phyloP scores from a whole-genome alignment of 2,113 vertebrate species.

The Engraulis encrasicolus region DNA sequence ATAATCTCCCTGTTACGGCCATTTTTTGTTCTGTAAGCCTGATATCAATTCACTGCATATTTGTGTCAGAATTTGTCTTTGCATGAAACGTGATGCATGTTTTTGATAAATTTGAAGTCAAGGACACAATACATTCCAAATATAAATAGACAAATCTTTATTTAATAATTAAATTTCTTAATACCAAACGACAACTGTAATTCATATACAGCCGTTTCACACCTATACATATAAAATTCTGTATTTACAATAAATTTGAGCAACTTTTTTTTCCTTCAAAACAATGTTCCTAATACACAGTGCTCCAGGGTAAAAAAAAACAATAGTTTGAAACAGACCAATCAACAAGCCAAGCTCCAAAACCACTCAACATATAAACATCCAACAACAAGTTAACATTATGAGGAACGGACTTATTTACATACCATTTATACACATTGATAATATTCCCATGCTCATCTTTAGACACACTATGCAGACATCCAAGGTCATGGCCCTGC shows the following conservation, averaged over 20 bases:
- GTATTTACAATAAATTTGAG: conserved; percentile 28
- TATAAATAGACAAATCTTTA: conserved; percentile 23
- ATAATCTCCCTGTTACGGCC: no score
- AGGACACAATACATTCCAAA: not conserved
- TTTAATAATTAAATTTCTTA: conserved; percentile 38
- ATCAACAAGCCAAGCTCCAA: not conserved
- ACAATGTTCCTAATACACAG: not conserved
- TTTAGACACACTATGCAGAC: not conserved
- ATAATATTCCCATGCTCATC: not conserved
- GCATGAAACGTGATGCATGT: not conserved
- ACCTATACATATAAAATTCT: conserved; percentile 31
- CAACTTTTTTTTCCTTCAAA: conserved; percentile 23
- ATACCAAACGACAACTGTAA: not conserved
- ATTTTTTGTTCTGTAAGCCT: no score
- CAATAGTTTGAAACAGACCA: not conserved
- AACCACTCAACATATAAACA: not conserved
- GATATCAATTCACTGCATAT: no score
- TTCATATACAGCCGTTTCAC: not conserved
- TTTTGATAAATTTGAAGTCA: not conserved
- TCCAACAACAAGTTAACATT: not conserved
- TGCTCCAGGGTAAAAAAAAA: not conserved
- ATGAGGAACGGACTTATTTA: not conserved
- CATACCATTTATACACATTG: not conserved
- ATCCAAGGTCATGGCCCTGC: not conserved
- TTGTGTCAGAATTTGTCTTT: no score